Conservation (phyloP, 2,888 invertebrate genomes). For the Platynereis dumerilii region DNA sequence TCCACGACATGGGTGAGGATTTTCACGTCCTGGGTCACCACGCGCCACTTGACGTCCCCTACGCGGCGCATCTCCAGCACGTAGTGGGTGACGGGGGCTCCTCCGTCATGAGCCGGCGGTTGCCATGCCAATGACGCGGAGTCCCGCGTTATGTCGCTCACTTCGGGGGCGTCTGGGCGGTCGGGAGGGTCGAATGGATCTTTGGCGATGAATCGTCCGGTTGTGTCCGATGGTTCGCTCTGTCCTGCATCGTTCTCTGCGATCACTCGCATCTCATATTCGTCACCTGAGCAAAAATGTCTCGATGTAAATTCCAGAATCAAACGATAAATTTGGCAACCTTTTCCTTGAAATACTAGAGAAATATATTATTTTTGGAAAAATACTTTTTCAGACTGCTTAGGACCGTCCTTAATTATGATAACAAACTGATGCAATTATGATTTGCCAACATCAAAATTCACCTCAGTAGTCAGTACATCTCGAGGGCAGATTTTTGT, state of each 20-base stretch:
- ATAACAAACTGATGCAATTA: too few relatives aligned
- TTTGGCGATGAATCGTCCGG: conserved; percentile 45
- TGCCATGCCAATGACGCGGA: conserved; percentile 30
- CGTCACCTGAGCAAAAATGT: conserved; percentile 1
- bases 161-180: conserved; percentile 23
- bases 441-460: too few relatives aligned
- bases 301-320: too few relatives aligned
- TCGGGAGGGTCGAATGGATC: conserved; percentile 51
- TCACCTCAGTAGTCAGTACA: too few relatives aligned
- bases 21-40: conserved; percentile 40
- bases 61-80: conserved; percentile 31
- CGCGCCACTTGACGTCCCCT: conserved; percentile 46
- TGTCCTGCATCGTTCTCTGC: conserved; percentile 60
- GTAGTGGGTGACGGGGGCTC: conserved; percentile 30
- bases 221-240: conserved; percentile 54
- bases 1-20: conserved; percentile 37
- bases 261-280: conserved; percentile 58
- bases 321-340: too few relatives aligned
- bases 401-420: too few relatives aligned
- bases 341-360: too few relatives aligned
- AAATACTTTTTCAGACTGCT: too few relatives aligned
- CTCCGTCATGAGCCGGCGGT: conserved; percentile 31
- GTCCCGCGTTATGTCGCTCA: conserved; percentile 24
- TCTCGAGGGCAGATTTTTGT: too few relatives aligned
- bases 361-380: too few relatives aligned